Evolutionary conservation across 2,797 vertebrate genomes (phyloP).

Genomic region (Trematocara caparti): DNA sequence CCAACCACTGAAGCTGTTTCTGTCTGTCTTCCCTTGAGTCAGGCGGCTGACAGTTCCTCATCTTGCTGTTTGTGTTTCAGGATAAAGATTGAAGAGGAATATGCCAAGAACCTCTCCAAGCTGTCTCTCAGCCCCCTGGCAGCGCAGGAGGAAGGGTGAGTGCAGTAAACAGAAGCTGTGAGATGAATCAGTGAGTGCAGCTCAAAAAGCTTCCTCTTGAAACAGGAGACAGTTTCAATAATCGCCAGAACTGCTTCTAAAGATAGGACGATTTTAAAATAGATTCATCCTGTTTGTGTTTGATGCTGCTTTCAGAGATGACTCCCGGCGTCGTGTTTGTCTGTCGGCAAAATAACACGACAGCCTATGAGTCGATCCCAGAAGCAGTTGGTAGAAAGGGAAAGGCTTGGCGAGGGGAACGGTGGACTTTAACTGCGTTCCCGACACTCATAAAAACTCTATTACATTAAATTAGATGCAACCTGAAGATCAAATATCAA

Average conservation of each 20-base stretch:
- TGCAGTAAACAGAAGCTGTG: neutral
- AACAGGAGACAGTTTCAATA: neutral
- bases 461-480: neutral
- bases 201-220: neutral
- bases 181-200: neutral
- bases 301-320: neutral
- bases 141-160: constrained; percentile 94
- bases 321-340: neutral
- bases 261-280: neutral
- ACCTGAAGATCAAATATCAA: neutral
- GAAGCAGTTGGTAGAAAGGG: neutral
- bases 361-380: neutral
- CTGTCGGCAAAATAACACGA: neutral
- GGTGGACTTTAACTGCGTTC: neutral
- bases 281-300: neutral
- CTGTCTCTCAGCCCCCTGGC: constrained; percentile 94
- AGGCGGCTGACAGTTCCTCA: neutral
- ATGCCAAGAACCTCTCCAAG: constrained; percentile 97
- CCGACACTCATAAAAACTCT: neutral
- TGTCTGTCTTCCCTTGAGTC: neutral
- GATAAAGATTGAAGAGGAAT: constrained; percentile 99
- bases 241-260: neutral
- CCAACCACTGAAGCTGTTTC: neutral
- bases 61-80: constrained; percentile 63
- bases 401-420: neutral